Evolutionary conservation across 1,140 invertebrate species (phyloP).

Genomic region (Neoseiulus cucumeris): DNA sequence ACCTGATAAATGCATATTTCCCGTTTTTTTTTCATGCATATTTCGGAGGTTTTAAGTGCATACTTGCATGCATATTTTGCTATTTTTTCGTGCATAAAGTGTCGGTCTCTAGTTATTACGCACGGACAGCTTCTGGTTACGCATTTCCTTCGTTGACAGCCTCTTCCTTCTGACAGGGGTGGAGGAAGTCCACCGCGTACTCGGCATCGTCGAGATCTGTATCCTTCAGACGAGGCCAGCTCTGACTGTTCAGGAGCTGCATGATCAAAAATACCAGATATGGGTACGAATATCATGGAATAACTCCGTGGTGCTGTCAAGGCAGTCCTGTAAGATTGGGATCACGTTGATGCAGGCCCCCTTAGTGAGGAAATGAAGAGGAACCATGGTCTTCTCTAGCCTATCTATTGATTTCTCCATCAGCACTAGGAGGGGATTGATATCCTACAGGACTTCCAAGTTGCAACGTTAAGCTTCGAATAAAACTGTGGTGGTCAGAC

Average conservation of each 20-base stretch:
- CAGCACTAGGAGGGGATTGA: conserved; percentile 24
- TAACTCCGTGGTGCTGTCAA: neutral
- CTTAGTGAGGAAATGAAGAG: neutral
- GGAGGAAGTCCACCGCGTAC: too few species aligned
- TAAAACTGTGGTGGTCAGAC: conserved; percentile 22
- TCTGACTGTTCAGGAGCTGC: neutral
- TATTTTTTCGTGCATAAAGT: too few species aligned
- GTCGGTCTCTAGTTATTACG: too few species aligned
- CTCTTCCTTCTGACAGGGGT: too few species aligned
- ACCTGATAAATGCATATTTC: too few species aligned
- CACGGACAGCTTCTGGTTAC: too few species aligned
- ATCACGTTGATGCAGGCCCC: neutral
- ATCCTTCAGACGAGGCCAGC: neutral
- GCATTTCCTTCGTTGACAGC: too few species aligned
- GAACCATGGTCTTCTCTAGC: neutral
- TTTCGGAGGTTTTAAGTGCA: too few species aligned
- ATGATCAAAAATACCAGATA: neutral
- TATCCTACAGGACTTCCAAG: conserved; percentile 26
- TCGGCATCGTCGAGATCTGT: conserved; percentile 27
- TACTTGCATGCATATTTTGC: too few species aligned
- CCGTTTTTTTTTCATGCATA: too few species aligned
- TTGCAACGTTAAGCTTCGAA: conserved; percentile 33
- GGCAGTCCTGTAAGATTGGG: neutral
- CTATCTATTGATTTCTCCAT: neutral
- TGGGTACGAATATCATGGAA: neutral